Percentiles rank a stretch among this genome's conserved stretches.
Evolutionary conservation across 2,888 invertebrate genomes (phyloP).

Genomic region (Anthrax anthrax): DNA sequence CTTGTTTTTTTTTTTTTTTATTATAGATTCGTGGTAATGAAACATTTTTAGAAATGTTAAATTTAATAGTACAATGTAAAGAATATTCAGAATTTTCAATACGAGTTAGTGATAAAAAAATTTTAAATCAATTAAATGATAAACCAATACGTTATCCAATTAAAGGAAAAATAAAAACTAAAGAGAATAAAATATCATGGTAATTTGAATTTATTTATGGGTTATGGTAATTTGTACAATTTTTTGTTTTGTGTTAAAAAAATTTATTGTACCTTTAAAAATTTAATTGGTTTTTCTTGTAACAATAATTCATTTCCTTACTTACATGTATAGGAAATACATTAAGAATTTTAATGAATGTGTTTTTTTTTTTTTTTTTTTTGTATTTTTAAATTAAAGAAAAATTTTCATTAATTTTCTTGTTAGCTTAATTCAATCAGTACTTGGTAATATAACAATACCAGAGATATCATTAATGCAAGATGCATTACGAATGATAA

Average conservation of each 20-base stretch:
- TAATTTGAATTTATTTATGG: constrained; percentile 22
- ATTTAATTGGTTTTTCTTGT: no score
- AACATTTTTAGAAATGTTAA: constrained; percentile 39
- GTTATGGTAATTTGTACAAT: not conserved
- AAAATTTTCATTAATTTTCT: not conserved
- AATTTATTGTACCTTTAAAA: no score
- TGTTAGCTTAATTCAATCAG: constrained; percentile 56
- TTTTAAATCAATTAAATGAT: constrained; percentile 50
- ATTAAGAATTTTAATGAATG: no score
- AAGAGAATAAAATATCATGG: constrained; percentile 66
- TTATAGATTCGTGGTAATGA: constrained; percentile 45
- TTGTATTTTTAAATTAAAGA: not conserved
- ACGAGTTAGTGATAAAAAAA: constrained; percentile 51
- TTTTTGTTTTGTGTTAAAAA: not conserved
- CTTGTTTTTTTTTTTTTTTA: constrained; percentile 8
- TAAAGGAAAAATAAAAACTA: constrained; percentile 52
- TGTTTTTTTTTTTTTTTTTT: not conserved
- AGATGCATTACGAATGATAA: constrained; percentile 53
- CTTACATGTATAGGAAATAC: no score
- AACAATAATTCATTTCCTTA: no score
- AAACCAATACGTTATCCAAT: constrained; percentile 55
- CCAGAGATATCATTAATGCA: constrained; percentile 52
- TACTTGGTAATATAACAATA: constrained; percentile 53
- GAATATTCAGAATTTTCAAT: constrained; percentile 56
- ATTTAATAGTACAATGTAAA: constrained; percentile 43